Percentiles rank a stretch among this genome's conserved stretches.
Evolutionary conservation across 2,797 vertebrate species (phyloP).

Genomic region (Cetoscarus ocellatus): DNA sequence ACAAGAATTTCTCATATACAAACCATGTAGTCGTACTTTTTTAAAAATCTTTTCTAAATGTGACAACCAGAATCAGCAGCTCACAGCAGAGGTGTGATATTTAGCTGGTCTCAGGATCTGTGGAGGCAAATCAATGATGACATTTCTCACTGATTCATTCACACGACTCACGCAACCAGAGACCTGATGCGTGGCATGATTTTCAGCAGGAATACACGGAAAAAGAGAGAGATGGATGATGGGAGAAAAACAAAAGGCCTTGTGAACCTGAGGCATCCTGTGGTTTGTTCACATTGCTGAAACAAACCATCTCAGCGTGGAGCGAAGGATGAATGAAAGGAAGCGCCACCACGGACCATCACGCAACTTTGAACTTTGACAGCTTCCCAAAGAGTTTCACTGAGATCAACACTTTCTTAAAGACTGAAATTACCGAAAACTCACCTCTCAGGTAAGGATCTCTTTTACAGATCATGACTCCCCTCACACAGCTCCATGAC

Average conservation of each 20-base stretch:
- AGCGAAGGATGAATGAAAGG: neutral
- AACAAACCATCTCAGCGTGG: neutral
- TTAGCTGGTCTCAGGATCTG: neutral
- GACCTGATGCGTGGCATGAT: neutral
- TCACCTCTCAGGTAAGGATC: neutral
- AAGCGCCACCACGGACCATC: neutral
- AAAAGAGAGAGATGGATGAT: neutral
- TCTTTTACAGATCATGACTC: neutral
- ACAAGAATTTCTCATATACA: too few relatives aligned
- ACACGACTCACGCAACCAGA: too few relatives aligned
- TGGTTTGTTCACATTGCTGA: neutral
- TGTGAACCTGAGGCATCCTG: neutral
- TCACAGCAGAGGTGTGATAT: neutral
- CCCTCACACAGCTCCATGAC: neutral
- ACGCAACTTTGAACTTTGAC: neutral
- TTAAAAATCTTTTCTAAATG: too few relatives aligned
- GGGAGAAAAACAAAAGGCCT: neutral
- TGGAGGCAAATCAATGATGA: neutral
- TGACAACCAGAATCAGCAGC: neutral
- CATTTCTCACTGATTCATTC: neutral
- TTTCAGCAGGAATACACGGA: neutral
- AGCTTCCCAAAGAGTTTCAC: neutral
- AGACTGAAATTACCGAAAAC: neutral
- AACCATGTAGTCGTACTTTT: too few relatives aligned
- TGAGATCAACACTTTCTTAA: neutral